Percentiles rank a stretch among this genome's conserved stretches.
Conservation (phyloP, 1,140 invertebrate species). For the Centruroides sculpturatus region DNA sequence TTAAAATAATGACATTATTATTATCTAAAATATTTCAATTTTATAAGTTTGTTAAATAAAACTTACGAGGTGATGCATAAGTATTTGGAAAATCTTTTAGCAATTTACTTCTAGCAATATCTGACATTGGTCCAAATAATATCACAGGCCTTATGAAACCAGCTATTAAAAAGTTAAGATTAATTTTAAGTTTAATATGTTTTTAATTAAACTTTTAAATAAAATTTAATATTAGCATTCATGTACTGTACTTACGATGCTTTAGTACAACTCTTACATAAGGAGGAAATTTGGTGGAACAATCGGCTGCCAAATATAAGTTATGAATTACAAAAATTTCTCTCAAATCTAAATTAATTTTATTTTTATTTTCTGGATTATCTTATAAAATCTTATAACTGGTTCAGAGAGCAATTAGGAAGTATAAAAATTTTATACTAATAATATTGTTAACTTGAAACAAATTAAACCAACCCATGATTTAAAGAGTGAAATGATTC, state of each 20-base stretch:
- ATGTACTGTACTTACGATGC: slow-evolving; percentile 38
- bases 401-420: no score
- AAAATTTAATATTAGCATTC: not conserved
- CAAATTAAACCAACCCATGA: no score
- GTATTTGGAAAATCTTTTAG: slow-evolving; percentile 80
- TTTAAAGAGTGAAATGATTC: no score
- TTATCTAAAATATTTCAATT: no score
- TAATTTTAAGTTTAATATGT: not conserved
- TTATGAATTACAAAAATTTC: no score
- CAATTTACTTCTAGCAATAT: slow-evolving; percentile 77
- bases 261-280: slow-evolving; percentile 88
- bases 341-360: no score
- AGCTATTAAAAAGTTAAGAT: slow-evolving; percentile 23
- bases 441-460: no score
- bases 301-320: no score
- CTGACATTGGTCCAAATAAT: slow-evolving; percentile 85
- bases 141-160: slow-evolving; percentile 91
- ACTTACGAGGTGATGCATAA: slow-evolving; percentile 61
- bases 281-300: slow-evolving; percentile 70
- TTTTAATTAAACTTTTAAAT: not conserved
- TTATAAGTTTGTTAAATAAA: not conserved
- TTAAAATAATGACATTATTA: no score
- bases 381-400: no score
- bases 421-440: no score
- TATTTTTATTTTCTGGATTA: no score